phyloP scores from a whole-genome alignment of 2,113 vertebrate genomes.

The Numenius arquata region DNA sequence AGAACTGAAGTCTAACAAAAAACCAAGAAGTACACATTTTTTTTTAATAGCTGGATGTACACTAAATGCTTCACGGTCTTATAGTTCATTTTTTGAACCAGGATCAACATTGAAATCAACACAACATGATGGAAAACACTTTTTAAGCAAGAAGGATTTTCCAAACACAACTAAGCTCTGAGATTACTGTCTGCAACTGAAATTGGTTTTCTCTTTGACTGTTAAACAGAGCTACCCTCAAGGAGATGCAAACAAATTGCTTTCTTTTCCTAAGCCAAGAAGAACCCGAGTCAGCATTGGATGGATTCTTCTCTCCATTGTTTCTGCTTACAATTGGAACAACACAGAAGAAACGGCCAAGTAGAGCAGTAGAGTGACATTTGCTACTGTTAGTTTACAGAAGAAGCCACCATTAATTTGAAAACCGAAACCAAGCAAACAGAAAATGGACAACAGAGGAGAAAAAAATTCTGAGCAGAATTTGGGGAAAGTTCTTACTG shows the following conservation, averaged over 20 bases:
- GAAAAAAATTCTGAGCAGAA: not conserved
- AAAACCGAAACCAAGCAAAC: not conserved
- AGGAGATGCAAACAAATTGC: not conserved
- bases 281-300: not conserved
- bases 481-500: not conserved
- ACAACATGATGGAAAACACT: not conserved
- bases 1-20: not conserved
- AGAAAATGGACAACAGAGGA: not conserved
- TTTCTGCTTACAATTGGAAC: not conserved
- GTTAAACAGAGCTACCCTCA: not conserved
- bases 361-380: not conserved
- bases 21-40: not conserved
- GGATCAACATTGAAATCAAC: not conserved
- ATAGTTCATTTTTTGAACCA: not conserved
- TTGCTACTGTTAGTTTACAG: not conserved
- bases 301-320: conserved; percentile 18
- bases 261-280: not conserved
- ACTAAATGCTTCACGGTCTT: not conserved
- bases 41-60: not conserved
- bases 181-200: not conserved
- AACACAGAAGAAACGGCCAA: not conserved
- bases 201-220: not conserved
- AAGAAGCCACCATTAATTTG: not conserved
- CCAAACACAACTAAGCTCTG: not conserved
- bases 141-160: not conserved